These are phyloP conservation scores for Pogonocichla stellata DNA, from an alignment of 2,113 vertebrate genomes.

Conservation along the genomic window DNA sequence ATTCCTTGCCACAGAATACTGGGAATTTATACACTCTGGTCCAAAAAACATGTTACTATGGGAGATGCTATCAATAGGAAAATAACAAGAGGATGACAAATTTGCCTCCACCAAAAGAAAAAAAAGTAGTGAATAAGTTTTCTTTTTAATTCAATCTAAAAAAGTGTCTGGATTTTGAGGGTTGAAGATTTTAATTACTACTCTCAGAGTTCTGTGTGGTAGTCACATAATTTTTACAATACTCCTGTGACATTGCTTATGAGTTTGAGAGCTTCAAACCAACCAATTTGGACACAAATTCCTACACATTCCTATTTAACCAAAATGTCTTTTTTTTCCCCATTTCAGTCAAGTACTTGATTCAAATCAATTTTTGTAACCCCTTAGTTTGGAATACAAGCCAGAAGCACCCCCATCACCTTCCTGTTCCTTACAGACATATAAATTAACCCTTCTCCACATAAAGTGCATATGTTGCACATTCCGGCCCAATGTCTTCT, in stretches of 20 bases:
- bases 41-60: accelerated
- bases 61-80: not conserved
- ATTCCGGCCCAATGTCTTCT: not conserved
- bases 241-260: not conserved
- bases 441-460: not conserved
- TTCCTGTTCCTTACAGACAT: not conserved
- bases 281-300: not conserved
- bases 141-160: not conserved
- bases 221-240: not conserved
- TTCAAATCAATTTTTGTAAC: not conserved
- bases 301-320: not conserved
- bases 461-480: accelerated
- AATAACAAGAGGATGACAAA: not conserved
- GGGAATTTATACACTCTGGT: not conserved
- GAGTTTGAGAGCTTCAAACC: not conserved
- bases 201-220: not conserved
- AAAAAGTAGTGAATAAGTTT: not conserved
- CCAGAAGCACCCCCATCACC: not conserved
- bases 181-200: not conserved
- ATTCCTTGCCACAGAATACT: not conserved
- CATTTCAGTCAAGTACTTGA: not conserved
- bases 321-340: accelerated
- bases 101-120: not conserved
- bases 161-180: not conserved
- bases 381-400: not conserved